phyloP scores from a whole-genome alignment of 2,113 vertebrate genomes.

The Cryptotis parvus region DNA sequence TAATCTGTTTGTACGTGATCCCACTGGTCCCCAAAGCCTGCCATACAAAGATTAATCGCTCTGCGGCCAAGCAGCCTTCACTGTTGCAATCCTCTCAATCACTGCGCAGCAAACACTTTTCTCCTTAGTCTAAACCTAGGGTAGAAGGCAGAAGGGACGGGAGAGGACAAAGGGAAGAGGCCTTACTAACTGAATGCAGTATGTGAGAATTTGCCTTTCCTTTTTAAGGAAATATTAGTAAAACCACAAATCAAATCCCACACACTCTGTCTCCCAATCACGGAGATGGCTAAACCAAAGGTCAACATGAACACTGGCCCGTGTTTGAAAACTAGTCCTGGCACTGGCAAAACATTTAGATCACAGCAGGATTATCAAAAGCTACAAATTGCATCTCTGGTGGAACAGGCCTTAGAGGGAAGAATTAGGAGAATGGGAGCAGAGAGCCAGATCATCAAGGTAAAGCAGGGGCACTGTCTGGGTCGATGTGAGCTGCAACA shows the following conservation, averaged over 20 bases:
- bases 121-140: conserved; percentile 28
- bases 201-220: background rate
- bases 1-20: conserved; percentile 30
- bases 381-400: background rate
- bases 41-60: conserved; percentile 45
- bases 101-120: background rate
- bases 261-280: background rate
- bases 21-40: conserved; percentile 49
- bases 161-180: background rate
- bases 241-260: background rate
- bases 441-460: too few relatives aligned
- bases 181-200: conserved; percentile 38
- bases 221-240: background rate
- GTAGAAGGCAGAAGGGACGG: background rate
- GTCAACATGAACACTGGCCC: background rate
- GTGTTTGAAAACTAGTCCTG: background rate
- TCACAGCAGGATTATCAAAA: background rate
- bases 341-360: background rate
- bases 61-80: conserved; percentile 55
- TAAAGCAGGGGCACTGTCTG: background rate
- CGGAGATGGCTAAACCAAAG: background rate
- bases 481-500: background rate
- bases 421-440: background rate
- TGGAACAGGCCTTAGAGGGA: background rate
- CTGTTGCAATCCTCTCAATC: background rate